These are phyloP conservation scores for Drosophila parvula DNA, from an alignment of 1,140 invertebrate genomes.

Conservation along the genomic window DNA sequence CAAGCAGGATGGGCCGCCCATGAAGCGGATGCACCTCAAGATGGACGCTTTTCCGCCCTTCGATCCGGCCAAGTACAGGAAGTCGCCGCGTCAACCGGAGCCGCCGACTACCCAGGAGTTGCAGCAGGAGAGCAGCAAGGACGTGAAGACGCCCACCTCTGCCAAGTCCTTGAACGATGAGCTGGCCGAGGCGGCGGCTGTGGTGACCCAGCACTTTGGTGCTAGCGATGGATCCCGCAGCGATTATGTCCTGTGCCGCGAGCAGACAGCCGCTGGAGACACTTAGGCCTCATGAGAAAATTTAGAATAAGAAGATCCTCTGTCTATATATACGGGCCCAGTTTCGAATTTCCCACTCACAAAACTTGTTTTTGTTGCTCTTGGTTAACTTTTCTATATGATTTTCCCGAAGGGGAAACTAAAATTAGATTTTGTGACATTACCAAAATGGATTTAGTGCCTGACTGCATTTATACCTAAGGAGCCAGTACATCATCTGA, in stretches of 20 bases:
- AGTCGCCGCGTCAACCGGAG: constrained; percentile 77
- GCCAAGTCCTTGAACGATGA: constrained; percentile 59
- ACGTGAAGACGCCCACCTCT: constrained; percentile 52
- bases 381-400: background rate
- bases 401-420: constrained; percentile 5
- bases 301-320: constrained; percentile 18
- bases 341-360: constrained; percentile 18
- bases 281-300: constrained; percentile 18
- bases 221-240: constrained; percentile 62
- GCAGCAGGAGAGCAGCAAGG: constrained; percentile 11
- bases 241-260: constrained; percentile 64
- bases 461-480: constrained; percentile 33
- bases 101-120: background rate
- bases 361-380: background rate
- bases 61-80: constrained; percentile 85
- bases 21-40: constrained; percentile 80
- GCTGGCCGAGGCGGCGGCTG: constrained; percentile 58
- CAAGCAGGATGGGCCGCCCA: constrained; percentile 81
- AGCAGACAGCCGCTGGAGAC: constrained; percentile 34
- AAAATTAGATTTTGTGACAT: constrained; percentile 8
- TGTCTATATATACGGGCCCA: constrained; percentile 4
- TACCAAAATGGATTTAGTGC: constrained; percentile 32
- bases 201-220: constrained; percentile 61
- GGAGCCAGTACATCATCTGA: background rate
- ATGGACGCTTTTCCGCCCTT: constrained; percentile 84